A percentile compares a stretch with the other conserved stretches of the same genome.
phyloP scores from a whole-genome alignment of 1,140 invertebrate genomes.

The Microvelia longipes region DNA sequence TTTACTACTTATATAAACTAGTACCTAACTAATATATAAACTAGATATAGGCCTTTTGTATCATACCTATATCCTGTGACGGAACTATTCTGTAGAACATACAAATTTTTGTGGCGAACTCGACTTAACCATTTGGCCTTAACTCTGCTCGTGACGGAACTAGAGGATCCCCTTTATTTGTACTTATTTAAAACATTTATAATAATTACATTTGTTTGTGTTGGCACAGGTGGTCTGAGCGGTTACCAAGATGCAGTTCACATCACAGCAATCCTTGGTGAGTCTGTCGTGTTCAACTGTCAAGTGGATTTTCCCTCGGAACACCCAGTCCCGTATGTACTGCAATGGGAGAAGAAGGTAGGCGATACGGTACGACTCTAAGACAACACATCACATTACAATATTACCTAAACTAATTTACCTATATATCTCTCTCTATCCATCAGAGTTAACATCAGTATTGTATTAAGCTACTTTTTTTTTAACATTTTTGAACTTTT shows the following conservation, averaged over 20 bases:
- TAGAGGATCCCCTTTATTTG: too few species aligned
- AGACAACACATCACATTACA: constrained; percentile 15
- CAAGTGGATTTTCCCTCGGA: constrained; percentile 88
- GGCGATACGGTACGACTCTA: constrained; percentile 62
- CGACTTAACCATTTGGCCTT: too few species aligned
- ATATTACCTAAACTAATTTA: constrained; percentile 12
- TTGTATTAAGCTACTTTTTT: constrained; percentile 12
- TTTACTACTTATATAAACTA: too few species aligned
- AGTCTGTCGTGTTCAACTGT: constrained; percentile 91
- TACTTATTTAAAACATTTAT: too few species aligned
- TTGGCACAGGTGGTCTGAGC: constrained; percentile 31
- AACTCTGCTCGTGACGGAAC: too few species aligned
- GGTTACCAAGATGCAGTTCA: constrained; percentile 77
- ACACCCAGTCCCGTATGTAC: constrained; percentile 85
- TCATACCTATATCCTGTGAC: too few species aligned
- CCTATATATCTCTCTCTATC: constrained; percentile 17
- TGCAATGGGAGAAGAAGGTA: constrained; percentile 97
- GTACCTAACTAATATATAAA: too few species aligned
- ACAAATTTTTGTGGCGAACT: too few species aligned
- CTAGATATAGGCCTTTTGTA: too few species aligned
- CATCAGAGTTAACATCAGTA: constrained; percentile 14
- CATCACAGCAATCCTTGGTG: constrained; percentile 86
- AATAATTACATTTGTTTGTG: too few species aligned
- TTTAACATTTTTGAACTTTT: not conserved
- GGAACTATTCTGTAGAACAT: too few species aligned